Evolutionary conservation across 2,888 invertebrate genomes (phyloP).

Genomic region (Drosophila colorata): DNA sequence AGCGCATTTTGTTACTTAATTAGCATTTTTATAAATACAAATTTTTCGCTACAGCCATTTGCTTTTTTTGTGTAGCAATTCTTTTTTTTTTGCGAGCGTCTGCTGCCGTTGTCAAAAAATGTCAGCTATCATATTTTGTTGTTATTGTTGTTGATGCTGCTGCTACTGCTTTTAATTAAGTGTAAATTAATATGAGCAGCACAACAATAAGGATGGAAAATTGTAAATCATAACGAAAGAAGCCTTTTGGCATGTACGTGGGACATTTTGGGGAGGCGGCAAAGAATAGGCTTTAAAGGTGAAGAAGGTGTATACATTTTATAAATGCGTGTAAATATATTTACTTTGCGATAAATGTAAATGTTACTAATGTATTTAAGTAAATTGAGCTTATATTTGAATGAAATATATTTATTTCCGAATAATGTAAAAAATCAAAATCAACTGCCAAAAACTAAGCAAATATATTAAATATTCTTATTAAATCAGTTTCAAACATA

Average conservation of each 20-base stretch:
- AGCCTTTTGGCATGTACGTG: conserved; percentile 15
- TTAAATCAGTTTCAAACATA: no score
- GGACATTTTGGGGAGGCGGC: not conserved
- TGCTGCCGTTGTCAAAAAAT: conserved; percentile 34
- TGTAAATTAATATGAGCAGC: conserved; percentile 57
- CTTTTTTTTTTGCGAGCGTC: conserved; percentile 4
- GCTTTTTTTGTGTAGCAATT: conserved; percentile 14
- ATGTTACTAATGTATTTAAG: no score
- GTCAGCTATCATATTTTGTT: conserved; percentile 27
- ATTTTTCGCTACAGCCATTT: conserved; percentile 27
- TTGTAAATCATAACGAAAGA: conserved; percentile 37
- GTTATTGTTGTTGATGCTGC: conserved; percentile 28
- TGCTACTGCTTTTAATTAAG: conserved; percentile 58
- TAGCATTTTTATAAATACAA: conserved; percentile 70
- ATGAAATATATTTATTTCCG: no score
- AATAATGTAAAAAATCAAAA: no score
- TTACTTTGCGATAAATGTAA: no score
- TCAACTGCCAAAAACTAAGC: no score
- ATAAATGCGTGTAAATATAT: not conserved
- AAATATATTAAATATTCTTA: no score
- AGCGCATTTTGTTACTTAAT: conserved; percentile 74
- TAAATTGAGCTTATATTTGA: no score
- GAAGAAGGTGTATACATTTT: not conserved
- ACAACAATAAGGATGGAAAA: conserved; percentile 18
- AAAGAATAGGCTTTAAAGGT: not conserved